Percentiles rank a stretch among this genome's conserved stretches.
These are phyloP conservation scores for Sylvietta virens DNA, from an alignment of 2,113 vertebrate genomes.

Conservation along the genomic window DNA sequence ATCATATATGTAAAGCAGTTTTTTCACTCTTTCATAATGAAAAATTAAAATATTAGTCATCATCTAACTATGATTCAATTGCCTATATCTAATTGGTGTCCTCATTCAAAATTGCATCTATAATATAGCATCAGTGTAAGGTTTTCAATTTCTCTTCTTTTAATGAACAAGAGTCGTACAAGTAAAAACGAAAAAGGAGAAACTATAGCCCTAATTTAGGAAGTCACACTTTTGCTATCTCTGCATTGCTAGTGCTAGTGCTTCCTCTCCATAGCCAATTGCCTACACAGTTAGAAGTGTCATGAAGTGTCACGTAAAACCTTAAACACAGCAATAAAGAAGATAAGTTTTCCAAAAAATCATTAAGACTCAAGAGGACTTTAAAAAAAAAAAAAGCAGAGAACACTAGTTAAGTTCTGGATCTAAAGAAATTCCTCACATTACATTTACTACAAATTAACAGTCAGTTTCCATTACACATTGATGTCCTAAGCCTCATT, in stretches of 20 bases:
- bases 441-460: background rate
- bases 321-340: background rate
- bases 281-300: background rate
- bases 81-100: background rate
- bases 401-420: background rate
- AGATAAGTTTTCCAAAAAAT: background rate
- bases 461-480: background rate
- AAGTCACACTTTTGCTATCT: background rate
- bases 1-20: background rate
- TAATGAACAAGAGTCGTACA: background rate
- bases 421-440: background rate
- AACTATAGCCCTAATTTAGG: background rate
- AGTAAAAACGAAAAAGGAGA: background rate
- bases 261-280: background rate
- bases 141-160: background rate
- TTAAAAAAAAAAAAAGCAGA: background rate
- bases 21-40: background rate
- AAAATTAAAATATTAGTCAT: background rate
- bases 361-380: background rate
- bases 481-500: background rate
- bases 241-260: background rate
- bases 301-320: background rate
- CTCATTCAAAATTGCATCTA: background rate
- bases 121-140: background rate
- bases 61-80: background rate